Evolutionary conservation across 2,113 vertebrate species (phyloP), one percentile per base, ranked within the genome.

Genomic region (Orycteropus afer): DNA sequence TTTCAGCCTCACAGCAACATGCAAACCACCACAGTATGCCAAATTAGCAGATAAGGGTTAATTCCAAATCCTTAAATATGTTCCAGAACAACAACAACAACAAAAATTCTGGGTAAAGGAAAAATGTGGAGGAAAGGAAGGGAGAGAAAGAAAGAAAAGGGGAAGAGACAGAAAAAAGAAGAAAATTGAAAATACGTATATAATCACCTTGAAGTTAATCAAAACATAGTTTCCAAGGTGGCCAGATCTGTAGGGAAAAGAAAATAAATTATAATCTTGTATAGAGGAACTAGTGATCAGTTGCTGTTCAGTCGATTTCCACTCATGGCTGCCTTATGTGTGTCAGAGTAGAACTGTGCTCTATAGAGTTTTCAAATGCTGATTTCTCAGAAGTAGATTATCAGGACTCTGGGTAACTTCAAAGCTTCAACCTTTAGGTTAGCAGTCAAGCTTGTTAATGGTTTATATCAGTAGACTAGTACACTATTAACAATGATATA

Each of bases 81-180:
- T 67, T 87, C 93, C 57, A 87, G 40, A 92, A 77, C 4, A 90
- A 69, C 45, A 18, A 69, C 49, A 76, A n/a, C n/a, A n/a, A n/a
- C n/a, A n/a, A n/a, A n/a, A n/a, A n/a, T n/a, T n/a, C n/a, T n/a
- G 32, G 67, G 71, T 83, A 55, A 57, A 67, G 29, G 29, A 59
- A 83, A 65, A 76, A 80, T 18, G 57, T 18, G 53, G 71, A 65
- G 4, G 4, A 74, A 57, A 15, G 20, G 37, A 63, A 45, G 2
- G 1, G 2, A 10, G 2, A 67, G 5, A 78, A 55, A 89, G 1
- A n/a, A 85, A 49, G 55, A 55, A 34, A 11, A 61, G 17, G 79
- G 4, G 7, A 29, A 83, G n/a, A 53, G 7, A 37, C 5, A 49
- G 53, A 84, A 37, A 10, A 59, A 92, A 80, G 23, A 81, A 3